phyloP scores from a whole-genome alignment of 1,140 invertebrate genomes.

The Radopholus similis region DNA sequence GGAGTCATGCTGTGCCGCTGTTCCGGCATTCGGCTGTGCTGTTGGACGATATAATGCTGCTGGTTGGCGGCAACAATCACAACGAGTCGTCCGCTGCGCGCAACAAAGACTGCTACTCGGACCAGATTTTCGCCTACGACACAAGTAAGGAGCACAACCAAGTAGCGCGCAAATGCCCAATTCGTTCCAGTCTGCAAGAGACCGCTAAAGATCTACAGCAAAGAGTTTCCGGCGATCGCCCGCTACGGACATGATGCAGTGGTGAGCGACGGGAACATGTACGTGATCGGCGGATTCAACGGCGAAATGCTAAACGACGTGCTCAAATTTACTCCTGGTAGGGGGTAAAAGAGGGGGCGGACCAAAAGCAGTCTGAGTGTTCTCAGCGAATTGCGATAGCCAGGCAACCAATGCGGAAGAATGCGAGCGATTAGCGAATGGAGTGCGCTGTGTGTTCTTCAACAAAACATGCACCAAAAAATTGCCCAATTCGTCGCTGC shows the following conservation, averaged over 20 bases:
- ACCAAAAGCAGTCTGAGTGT: background rate
- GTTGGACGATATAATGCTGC: constrained; percentile 54
- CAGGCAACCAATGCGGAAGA: constrained; percentile 39
- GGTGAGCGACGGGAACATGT: constrained; percentile 28
- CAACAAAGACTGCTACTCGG: constrained; percentile 52
- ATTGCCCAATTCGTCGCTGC: constrained; percentile 42
- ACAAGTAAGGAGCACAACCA: constrained; percentile 27
- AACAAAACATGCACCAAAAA: constrained; percentile 38
- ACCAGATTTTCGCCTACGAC: constrained; percentile 45
- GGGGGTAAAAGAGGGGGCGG: background rate
- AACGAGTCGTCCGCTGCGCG: constrained; percentile 47
- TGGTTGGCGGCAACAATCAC: constrained; percentile 54
- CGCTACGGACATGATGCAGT: constrained; percentile 55
- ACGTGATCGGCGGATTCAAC: constrained; percentile 54
- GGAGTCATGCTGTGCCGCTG: constrained; percentile 44
- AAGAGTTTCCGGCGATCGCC: constrained; percentile 27
- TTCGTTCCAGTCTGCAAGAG: constrained; percentile 50
- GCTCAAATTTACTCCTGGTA: constrained; percentile 46
- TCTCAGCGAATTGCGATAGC: constrained; percentile 41
- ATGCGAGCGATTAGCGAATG: constrained; percentile 43
- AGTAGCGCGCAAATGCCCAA: background rate
- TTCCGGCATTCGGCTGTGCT: constrained; percentile 54
- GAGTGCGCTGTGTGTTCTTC: constrained; percentile 48
- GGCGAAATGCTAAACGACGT: constrained; percentile 56
- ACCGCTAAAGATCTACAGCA: constrained; percentile 42